Evolutionary conservation across 2,888 invertebrate genomes (phyloP).

Genomic region (Heliconius ethilla): DNA sequence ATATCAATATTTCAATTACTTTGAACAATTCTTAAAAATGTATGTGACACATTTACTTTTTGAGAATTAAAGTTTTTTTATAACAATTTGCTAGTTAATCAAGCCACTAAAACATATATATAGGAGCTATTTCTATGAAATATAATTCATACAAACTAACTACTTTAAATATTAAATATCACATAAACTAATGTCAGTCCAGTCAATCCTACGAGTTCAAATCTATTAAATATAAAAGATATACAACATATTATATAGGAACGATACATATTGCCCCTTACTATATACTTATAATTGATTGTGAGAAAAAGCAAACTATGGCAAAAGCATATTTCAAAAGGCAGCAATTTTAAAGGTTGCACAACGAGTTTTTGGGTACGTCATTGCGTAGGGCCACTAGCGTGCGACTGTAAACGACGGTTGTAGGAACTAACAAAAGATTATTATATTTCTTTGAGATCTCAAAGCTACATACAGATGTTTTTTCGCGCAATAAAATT

Average conservation of each 20-base stretch:
- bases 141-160: slow-evolving; percentile 56
- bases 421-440: too few relatives aligned
- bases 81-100: slow-evolving; percentile 38
- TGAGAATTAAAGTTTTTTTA: slow-evolving; percentile 12
- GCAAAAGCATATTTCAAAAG: not conserved
- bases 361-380: too few relatives aligned
- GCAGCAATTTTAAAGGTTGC: not conserved
- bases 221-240: slow-evolving; percentile 35
- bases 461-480: not conserved
- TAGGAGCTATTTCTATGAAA: slow-evolving; percentile 36
- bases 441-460: not conserved
- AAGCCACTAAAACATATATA: slow-evolving; percentile 39
- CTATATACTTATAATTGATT: not conserved
- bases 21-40: not conserved
- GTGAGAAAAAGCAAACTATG: not conserved
- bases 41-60: not conserved
- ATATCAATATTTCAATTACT: slow-evolving; percentile 11
- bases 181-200: slow-evolving; percentile 80
- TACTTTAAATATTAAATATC: slow-evolving; percentile 78
- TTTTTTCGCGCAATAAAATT: not conserved
- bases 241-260: slow-evolving; percentile 31
- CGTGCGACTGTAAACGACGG: too few relatives aligned
- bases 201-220: slow-evolving; percentile 71
- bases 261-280: slow-evolving; percentile 17
- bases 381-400: too few relatives aligned